phyloP scores from a whole-genome alignment of 2,113 vertebrate genomes.

The Cairina moschata region DNA sequence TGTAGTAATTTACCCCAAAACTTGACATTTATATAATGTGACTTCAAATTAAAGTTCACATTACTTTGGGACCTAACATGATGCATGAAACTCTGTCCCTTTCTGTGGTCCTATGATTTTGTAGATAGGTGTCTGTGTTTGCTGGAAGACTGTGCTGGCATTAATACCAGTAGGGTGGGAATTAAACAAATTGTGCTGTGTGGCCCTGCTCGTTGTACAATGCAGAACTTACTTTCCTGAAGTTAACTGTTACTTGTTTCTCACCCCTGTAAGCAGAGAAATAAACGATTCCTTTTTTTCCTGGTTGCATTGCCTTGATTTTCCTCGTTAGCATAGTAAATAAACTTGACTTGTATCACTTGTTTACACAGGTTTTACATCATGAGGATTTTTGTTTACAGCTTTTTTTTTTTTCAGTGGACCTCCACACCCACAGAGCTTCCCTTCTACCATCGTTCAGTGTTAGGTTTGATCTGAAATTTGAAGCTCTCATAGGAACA shows the following conservation, averaged over 20 bases:
- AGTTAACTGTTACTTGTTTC: not conserved
- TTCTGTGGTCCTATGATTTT: not conserved
- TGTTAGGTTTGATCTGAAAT: not conserved
- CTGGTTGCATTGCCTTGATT: not conserved
- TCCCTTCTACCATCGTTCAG: not conserved
- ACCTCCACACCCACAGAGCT: not conserved
- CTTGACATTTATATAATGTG: not conserved
- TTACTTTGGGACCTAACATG: not conserved
- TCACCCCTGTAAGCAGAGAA: not conserved
- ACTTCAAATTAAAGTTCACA: not conserved
- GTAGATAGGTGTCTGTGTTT: not conserved
- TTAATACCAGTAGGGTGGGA: not conserved
- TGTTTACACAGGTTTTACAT: not conserved
- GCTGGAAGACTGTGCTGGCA: not conserved
- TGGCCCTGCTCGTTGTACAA: not conserved
- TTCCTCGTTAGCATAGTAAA: not conserved
- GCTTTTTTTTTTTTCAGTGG: not conserved
- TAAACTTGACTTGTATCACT: not conserved
- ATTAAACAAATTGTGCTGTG: not conserved
- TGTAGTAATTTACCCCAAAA: not conserved
- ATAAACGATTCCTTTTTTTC: not conserved
- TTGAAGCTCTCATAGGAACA: not conserved
- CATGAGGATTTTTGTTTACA: not conserved
- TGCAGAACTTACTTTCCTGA: not conserved
- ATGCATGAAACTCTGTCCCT: not conserved